Evolutionary conservation across 2,797 vertebrate genomes (phyloP).

Genomic region (Petrocephalus schoutedeni): DNA sequence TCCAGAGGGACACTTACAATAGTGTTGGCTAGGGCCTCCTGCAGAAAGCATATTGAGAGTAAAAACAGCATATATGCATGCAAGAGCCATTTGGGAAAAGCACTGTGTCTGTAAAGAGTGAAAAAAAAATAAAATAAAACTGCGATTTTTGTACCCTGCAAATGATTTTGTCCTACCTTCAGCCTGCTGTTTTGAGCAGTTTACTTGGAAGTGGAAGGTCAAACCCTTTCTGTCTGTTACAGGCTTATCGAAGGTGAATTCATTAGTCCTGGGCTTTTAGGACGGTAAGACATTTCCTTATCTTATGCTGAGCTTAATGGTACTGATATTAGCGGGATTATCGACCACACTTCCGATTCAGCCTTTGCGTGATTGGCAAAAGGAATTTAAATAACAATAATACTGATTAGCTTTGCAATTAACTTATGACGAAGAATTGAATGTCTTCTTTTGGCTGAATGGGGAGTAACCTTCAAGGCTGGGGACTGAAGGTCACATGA

Average conservation of each 20-base stretch:
- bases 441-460: slow-evolving; percentile 44
- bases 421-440: background rate
- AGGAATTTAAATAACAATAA: slow-evolving; percentile 3
- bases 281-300: slow-evolving; percentile 61
- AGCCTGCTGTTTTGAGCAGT: slow-evolving; percentile 49
- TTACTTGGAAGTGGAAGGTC: slow-evolving; percentile 64
- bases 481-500: background rate
- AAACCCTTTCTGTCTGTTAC: slow-evolving; percentile 66
- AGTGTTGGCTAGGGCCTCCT: background rate
- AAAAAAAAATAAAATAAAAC: background rate
- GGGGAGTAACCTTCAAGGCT: slow-evolving; percentile 26
- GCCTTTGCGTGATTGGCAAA: slow-evolving; percentile 56
- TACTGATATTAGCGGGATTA: slow-evolving; percentile 73
- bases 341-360: slow-evolving; percentile 42
- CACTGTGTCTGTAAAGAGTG: slow-evolving; percentile 72
- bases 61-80: background rate
- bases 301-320: slow-evolving; percentile 61
- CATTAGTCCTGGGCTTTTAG: slow-evolving; percentile 60
- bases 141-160: background rate
- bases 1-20: background rate
- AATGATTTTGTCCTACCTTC: slow-evolving; percentile 53
- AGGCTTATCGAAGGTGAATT: slow-evolving; percentile 69
- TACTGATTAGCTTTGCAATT: slow-evolving; percentile 11
- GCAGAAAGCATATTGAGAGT: background rate
- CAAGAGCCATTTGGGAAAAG: slow-evolving; percentile 39